Base-by-base conservation (phyloP, 1,140 invertebrate species). In the Zaprionus nigranus region DNA sequence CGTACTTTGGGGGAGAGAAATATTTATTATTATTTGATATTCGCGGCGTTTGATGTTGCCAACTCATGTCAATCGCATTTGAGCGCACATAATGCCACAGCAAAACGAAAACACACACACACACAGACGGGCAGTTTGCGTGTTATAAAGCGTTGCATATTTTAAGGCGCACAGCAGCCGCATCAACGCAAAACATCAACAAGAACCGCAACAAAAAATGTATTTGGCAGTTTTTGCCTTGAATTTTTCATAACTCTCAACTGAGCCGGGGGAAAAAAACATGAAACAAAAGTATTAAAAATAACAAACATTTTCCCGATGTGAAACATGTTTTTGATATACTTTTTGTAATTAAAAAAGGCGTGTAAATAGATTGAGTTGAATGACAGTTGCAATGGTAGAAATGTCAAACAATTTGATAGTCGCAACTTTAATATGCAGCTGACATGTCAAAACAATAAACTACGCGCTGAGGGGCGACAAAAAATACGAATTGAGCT, bases 91-190 rank as follows among this genome's bases (percentile, higher is more conserved):
- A 88, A 88, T 90, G 81, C 84, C 81, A 84, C 71, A 79, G 82
- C 74, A 87, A 66, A 80, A 67, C 74, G 34, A 36, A 28, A 15
- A 54, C 13, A 67, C 36, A 17, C 9, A 40, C 26, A 4, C 12
- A 34, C 9, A 56, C 36, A 13, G n/a, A n/a, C 20, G n/a, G 24
- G 26, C 22, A 30, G 34, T 38, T 67, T 73, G 75, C 75, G 75
- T 78, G 75, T 68, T 68, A 73, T 71, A 90, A 81, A 88, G 56
- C 72, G 84, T 83, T 87, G 83, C 83, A 88, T 88, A 88, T 88
- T 90, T 88, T 74, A 90, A 76, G 80, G 77, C 80, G 70, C 63
- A 15, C 34, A 43, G 26, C 43, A 63, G 51, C 65, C 36, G 20
- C 53, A 70, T 46, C 30, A 34, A 22, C 26, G 46, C 28, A 54